A percentile compares a stretch with the other conserved stretches of the same genome.
phyloP scores from a whole-genome alignment of 2,888 invertebrate genomes.

The Timema podura region DNA sequence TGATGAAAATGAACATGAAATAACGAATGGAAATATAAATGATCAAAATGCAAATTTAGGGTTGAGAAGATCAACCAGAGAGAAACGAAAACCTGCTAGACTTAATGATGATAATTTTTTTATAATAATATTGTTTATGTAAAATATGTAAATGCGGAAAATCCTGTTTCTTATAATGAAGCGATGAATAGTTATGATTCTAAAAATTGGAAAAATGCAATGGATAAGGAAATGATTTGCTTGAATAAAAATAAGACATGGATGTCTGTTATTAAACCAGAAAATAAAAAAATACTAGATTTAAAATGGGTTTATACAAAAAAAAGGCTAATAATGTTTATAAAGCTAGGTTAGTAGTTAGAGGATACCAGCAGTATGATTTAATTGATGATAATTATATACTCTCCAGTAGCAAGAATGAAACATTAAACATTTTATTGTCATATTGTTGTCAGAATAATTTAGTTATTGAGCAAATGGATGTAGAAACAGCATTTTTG shows the following conservation, averaged over 20 bases:
- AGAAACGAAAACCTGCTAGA: constrained; percentile 3
- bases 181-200: not conserved
- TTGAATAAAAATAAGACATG: not conserved
- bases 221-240: not conserved
- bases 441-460: constrained; percentile 7
- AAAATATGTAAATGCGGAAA: not conserved
- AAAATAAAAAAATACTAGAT: no score
- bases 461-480: not conserved
- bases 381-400: no score
- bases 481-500: not conserved
- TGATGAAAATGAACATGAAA: not conserved
- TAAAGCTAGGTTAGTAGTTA: no score
- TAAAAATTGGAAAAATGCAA: constrained; percentile 3
- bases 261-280: not conserved
- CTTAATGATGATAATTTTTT: not conserved
- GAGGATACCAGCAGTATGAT: no score
- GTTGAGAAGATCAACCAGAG: not conserved
- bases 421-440: not conserved
- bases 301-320: no score
- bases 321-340: no score
- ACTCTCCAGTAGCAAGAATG: constrained; percentile 3
- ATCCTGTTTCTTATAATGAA: not conserved
- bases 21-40: not conserved
- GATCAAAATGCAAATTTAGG: constrained; percentile 4
- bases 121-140: not conserved